These are phyloP conservation scores for Trachymyrmex septentrionalis DNA, from an alignment of 1,140 invertebrate genomes.

Conservation along the genomic window DNA sequence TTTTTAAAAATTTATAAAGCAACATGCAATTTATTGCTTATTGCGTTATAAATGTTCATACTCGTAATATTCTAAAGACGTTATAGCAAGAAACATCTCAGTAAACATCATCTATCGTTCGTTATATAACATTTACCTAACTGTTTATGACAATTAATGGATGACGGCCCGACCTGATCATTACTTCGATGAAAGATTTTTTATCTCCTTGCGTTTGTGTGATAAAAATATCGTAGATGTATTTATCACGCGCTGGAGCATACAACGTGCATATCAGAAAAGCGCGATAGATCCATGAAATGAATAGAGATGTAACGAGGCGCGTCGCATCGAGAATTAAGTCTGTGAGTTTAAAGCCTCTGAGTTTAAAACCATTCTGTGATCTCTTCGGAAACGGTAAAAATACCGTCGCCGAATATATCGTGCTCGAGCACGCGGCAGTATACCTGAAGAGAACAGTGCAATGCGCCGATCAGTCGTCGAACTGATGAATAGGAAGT, in stretches of 20 bases:
- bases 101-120: neutral
- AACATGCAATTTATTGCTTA: neutral
- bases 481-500: slow-evolving; percentile 26
- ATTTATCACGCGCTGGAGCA: neutral
- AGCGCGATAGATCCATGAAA: neutral
- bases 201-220: neutral
- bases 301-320: slow-evolving; percentile 44
- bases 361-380: slow-evolving; percentile 20
- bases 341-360: slow-evolving; percentile 19
- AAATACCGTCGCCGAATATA: slow-evolving; percentile 47
- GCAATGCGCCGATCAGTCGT: neutral
- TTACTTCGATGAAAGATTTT: slow-evolving; percentile 14
- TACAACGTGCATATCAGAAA: neutral
- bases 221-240: neutral
- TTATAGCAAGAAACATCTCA: neutral
- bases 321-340: slow-evolving; percentile 4
- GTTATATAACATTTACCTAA: slow-evolving; percentile 23
- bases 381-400: slow-evolving; percentile 4
- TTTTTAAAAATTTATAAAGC: neutral
- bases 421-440: slow-evolving; percentile 14
- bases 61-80: neutral
- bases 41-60: neutral
- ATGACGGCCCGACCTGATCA: neutral
- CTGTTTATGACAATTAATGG: slow-evolving; percentile 3
- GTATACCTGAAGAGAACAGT: slow-evolving; percentile 9